Conservation (phyloP, 2,888 invertebrate species). For the Pyrgus malvae region DNA sequence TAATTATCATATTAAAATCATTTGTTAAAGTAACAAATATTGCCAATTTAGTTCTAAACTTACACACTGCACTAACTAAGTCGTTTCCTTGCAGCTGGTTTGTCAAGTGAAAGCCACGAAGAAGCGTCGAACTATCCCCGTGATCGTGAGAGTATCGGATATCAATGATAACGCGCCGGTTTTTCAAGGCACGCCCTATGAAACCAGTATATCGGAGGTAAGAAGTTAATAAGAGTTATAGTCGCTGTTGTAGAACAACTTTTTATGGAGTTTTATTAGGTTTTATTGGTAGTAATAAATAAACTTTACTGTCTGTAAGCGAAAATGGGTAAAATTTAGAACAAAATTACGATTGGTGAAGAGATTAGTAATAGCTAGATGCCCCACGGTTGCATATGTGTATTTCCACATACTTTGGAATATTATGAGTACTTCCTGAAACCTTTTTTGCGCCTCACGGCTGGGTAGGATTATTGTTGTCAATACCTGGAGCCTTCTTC, state of each 20-base stretch:
- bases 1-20: too few species aligned
- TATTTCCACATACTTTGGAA: too few species aligned
- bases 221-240: constrained; percentile 35
- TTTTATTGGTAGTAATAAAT: constrained; percentile 5
- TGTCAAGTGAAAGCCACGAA: constrained; percentile 91
- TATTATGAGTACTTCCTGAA: too few species aligned
- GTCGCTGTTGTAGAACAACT: background rate
- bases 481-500: too few species aligned
- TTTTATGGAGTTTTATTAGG: constrained; percentile 4
- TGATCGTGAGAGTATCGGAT: constrained; percentile 94
- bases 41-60: background rate
- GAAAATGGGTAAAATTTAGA: too few species aligned
- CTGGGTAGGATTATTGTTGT: too few species aligned
- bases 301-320: too few species aligned
- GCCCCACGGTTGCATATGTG: too few species aligned
- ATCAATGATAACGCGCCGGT: constrained; percentile 94
- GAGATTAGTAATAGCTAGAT: too few species aligned
- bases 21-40: too few species aligned
- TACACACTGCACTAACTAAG: background rate
- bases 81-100: constrained; percentile 84
- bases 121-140: constrained; percentile 92
- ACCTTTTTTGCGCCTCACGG: too few species aligned
- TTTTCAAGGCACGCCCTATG: constrained; percentile 92
- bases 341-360: too few species aligned
- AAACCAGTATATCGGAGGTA: constrained; percentile 93